These are phyloP conservation scores for Denticeps clupeoides DNA, from an alignment of 2,797 vertebrate genomes.

Conservation along the genomic window DNA sequence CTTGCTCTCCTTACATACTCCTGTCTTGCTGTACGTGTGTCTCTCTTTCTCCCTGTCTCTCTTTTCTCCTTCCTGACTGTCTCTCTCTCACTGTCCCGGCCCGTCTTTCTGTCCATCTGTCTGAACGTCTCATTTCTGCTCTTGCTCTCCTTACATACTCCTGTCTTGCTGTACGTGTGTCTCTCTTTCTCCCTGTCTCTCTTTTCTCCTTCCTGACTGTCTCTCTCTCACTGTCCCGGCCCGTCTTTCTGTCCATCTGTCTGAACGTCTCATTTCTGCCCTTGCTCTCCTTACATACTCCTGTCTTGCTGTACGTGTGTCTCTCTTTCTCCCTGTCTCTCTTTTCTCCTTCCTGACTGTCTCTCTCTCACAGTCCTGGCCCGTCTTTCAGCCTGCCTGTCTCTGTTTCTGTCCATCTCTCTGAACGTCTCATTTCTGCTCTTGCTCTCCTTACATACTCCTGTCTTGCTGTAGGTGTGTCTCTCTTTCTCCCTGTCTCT, in stretches of 20 bases:
- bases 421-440: neutral
- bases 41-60: neutral
- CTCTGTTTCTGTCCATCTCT: neutral
- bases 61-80: neutral
- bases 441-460: too few species aligned
- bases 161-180: slow-evolving; percentile 11
- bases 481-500: too few species aligned
- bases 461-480: too few species aligned
- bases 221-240: neutral
- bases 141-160: slow-evolving; percentile 14
- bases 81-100: slow-evolving; percentile 10
- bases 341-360: too few species aligned
- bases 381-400: neutral
- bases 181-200: neutral
- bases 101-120: slow-evolving; percentile 6
- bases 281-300: too few species aligned
- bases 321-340: neutral
- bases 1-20: neutral
- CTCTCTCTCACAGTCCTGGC: neutral
- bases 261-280: too few species aligned
- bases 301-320: neutral
- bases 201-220: too few species aligned
- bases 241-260: too few species aligned
- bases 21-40: too few species aligned
- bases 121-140: slow-evolving; percentile 4